A percentile compares a stretch with the other conserved stretches of the same genome.
phyloP scores from a whole-genome alignment of 2,113 vertebrate genomes.

The Alligator mississippiensis region DNA sequence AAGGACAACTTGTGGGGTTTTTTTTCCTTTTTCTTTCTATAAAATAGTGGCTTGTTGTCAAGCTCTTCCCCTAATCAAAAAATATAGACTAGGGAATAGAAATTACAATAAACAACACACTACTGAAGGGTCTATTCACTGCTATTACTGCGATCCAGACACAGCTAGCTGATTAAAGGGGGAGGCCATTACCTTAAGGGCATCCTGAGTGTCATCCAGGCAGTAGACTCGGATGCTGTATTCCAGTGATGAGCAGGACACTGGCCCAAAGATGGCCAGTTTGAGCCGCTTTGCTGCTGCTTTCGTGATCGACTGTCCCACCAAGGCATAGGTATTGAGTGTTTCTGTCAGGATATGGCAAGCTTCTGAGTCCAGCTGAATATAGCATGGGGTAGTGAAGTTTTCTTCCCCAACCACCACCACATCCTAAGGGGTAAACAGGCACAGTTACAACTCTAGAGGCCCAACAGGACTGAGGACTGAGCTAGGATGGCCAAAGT shows the following conservation, averaged over 20 bases:
- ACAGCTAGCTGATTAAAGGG: background rate
- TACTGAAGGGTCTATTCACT: background rate
- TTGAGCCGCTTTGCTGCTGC: constrained; percentile 92
- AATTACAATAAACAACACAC: background rate
- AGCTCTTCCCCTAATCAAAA: constrained; percentile 28
- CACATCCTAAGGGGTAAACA: constrained; percentile 83
- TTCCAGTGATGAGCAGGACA: constrained; percentile 90
- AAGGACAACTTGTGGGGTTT: background rate
- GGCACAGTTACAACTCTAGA: background rate
- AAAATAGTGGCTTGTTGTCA: constrained; percentile 60
- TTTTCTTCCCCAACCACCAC: constrained; percentile 94
- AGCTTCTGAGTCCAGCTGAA: constrained; percentile 92
- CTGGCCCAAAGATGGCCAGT: constrained; percentile 91
- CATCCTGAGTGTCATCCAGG: constrained; percentile 92
- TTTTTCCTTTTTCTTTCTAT: background rate
- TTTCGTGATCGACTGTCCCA: constrained; percentile 90
- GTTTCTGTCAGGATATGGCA: constrained; percentile 94
- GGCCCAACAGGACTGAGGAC: background rate
- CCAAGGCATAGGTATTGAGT: constrained; percentile 91
- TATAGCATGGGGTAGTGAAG: constrained; percentile 94
- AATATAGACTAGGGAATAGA: background rate
- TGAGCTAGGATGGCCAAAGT: background rate
- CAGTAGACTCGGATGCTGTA: constrained; percentile 95
- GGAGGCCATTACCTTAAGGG: constrained; percentile 86
- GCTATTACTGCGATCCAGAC: background rate